phyloP scores from a whole-genome alignment of 2,888 invertebrate species.

The Drosophila peninsularis region DNA sequence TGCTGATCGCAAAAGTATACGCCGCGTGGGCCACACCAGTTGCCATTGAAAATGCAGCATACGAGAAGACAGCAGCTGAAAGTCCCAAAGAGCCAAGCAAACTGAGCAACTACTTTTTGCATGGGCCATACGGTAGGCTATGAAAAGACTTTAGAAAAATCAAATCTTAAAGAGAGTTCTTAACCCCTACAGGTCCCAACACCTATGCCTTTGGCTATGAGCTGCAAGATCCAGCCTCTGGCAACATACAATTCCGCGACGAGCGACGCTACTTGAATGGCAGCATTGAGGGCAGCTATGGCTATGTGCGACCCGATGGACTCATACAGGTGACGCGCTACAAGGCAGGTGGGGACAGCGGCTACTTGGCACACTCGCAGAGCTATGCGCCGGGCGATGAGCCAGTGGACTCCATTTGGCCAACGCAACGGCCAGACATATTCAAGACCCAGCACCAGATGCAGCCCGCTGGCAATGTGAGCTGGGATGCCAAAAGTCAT shows the following conservation, averaged over 20 bases:
- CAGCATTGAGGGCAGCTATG: slow-evolving; percentile 90
- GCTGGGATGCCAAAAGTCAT: slow-evolving; percentile 66
- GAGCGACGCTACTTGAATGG: slow-evolving; percentile 90
- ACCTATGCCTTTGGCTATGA: slow-evolving; percentile 91
- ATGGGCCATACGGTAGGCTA: slow-evolving; percentile 79
- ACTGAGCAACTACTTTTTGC: slow-evolving; percentile 75
- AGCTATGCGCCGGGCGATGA: slow-evolving; percentile 62
- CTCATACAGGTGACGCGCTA: slow-evolving; percentile 87
- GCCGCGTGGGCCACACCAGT: slow-evolving; percentile 33
- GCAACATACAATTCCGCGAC: slow-evolving; percentile 89
- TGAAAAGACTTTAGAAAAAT: neutral
- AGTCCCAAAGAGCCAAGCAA: slow-evolving; percentile 31
- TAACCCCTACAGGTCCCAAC: slow-evolving; percentile 86
- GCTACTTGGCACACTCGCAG: slow-evolving; percentile 85
- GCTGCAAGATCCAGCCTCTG: slow-evolving; percentile 87
- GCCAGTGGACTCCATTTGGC: slow-evolving; percentile 61
- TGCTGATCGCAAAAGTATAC: slow-evolving; percentile 60
- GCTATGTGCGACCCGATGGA: slow-evolving; percentile 88
- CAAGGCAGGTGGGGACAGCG: slow-evolving; percentile 87
- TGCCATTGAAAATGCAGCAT: slow-evolving; percentile 36
- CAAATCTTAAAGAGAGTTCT: neutral
- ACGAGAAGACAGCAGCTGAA: slow-evolving; percentile 34
- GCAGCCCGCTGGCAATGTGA: slow-evolving; percentile 34
- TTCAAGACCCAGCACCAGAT: slow-evolving; percentile 26
- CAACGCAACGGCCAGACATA: slow-evolving; percentile 59